Percentiles rank a stretch among this genome's conserved stretches.
phyloP scores from a whole-genome alignment of 2,113 vertebrate genomes.

The Balaeniceps rex region DNA sequence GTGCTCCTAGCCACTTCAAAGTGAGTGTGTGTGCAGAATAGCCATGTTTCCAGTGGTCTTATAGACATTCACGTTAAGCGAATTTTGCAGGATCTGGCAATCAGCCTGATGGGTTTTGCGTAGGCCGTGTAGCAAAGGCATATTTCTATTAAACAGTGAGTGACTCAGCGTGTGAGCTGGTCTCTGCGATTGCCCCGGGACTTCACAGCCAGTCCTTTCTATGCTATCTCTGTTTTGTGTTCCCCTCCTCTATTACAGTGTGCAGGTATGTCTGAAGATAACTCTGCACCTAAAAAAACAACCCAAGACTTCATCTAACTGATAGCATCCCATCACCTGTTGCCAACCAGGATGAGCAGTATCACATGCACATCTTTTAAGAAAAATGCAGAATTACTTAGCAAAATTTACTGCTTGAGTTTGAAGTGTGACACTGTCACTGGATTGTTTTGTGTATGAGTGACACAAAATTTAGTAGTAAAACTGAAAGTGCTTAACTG shows the following conservation, averaged over 20 bases:
- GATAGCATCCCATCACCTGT: background rate
- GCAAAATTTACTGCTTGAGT: background rate
- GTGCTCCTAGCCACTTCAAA: background rate
- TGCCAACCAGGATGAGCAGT: background rate
- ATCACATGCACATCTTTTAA: background rate
- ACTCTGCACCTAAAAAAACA: background rate
- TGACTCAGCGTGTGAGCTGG: background rate
- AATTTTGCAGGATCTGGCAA: background rate
- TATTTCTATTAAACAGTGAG: background rate
- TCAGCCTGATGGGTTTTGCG: background rate
- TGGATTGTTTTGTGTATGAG: background rate
- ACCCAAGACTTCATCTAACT: background rate
- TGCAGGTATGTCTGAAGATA: background rate
- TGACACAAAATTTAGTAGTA: slow-evolving; percentile 3
- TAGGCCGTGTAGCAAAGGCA: background rate
- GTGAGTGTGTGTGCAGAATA: background rate
- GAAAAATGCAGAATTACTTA: background rate
- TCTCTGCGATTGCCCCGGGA: background rate
- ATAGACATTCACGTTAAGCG: background rate
- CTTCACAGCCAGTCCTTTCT: background rate
- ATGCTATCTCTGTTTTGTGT: background rate
- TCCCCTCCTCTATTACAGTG: background rate
- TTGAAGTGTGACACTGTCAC: background rate
- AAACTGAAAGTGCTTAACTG: slow-evolving; percentile 66
- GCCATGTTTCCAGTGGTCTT: background rate